Conservation (phyloP, 2,113 vertebrate species). For the Verasper variegatus region DNA sequence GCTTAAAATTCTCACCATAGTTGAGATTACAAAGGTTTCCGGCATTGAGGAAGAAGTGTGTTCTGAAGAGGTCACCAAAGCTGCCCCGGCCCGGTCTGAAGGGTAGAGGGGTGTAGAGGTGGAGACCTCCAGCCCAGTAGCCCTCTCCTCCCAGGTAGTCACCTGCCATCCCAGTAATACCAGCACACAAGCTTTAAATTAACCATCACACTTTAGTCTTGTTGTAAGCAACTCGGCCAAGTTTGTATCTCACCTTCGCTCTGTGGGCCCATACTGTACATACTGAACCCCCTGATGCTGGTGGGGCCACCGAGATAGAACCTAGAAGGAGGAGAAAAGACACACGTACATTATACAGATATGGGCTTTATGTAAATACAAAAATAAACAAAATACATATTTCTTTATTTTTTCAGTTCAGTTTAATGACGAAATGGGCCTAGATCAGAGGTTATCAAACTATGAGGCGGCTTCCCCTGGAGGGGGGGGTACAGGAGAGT, state of each 20-base stretch:
- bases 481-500: no score
- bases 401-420: no score
- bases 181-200: constrained; percentile 34
- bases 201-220: constrained; percentile 12
- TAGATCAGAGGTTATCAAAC: no score
- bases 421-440: no score
- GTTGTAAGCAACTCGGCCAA: neutral
- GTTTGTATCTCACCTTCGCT: constrained; percentile 88
- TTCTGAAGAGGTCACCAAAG: constrained; percentile 96
- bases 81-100: constrained; percentile 93
- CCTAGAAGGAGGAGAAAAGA: constrained; percentile 71
- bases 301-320: constrained; percentile 98
- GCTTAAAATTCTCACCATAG: constrained; percentile 85
- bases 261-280: constrained; percentile 98
- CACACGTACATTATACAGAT: neutral
- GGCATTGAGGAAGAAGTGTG: constrained; percentile 97
- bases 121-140: constrained; percentile 95
- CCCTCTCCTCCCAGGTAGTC: constrained; percentile 96
- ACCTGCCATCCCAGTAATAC: constrained; percentile 79
- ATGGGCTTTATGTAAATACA: neutral
- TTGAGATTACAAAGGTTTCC: constrained; percentile 98
- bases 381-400: neutral
- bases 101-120: constrained; percentile 95
- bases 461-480: no score
- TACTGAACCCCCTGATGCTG: constrained; percentile 97